A percentile compares a stretch with the other conserved stretches of the same genome.
phyloP scores from a whole-genome alignment of 2,113 vertebrate genomes.

The Stigmatopora nigra region DNA sequence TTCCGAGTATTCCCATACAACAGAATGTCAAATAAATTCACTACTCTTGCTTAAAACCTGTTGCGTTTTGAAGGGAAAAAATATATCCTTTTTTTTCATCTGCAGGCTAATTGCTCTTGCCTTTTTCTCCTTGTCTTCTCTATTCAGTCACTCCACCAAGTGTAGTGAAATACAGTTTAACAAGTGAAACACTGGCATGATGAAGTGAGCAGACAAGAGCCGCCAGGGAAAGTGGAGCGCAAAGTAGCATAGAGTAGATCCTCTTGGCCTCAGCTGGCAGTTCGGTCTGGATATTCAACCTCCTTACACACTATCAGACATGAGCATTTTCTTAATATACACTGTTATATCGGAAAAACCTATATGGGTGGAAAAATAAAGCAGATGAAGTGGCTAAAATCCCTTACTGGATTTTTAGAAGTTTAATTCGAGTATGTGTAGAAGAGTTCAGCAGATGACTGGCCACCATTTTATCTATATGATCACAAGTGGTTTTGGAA shows the following conservation, averaged over 20 bases:
- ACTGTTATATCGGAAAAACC: background rate
- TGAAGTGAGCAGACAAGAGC: slow-evolving; percentile 37
- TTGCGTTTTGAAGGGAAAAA: slow-evolving; percentile 7
- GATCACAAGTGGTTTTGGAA: background rate
- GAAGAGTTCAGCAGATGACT: background rate
- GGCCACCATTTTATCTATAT: background rate
- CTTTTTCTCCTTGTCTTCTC: background rate
- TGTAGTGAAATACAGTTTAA: slow-evolving; percentile 28
- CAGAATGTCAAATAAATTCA: slow-evolving; percentile 18
- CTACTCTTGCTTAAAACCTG: slow-evolving; percentile 13
- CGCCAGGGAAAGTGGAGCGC: slow-evolving; percentile 20
- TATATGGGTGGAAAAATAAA: background rate
- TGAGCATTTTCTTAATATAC: background rate
- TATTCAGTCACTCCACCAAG: slow-evolving; percentile 2
- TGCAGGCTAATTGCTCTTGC: slow-evolving; percentile 14
- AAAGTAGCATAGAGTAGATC: slow-evolving; percentile 17
- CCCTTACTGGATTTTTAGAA: background rate
- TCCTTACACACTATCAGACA: slow-evolving; percentile 7
- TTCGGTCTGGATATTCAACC: slow-evolving; percentile 21
- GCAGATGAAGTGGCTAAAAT: background rate
- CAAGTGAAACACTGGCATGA: slow-evolving; percentile 29
- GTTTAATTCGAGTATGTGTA: background rate
- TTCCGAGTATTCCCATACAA: slow-evolving; percentile 25
- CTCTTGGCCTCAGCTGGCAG: slow-evolving; percentile 13
- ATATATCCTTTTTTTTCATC: slow-evolving; percentile 6